A percentile compares a stretch with the other conserved stretches of the same genome.
phyloP scores from a whole-genome alignment of 2,113 vertebrate genomes.

The Crocuta crocuta region DNA sequence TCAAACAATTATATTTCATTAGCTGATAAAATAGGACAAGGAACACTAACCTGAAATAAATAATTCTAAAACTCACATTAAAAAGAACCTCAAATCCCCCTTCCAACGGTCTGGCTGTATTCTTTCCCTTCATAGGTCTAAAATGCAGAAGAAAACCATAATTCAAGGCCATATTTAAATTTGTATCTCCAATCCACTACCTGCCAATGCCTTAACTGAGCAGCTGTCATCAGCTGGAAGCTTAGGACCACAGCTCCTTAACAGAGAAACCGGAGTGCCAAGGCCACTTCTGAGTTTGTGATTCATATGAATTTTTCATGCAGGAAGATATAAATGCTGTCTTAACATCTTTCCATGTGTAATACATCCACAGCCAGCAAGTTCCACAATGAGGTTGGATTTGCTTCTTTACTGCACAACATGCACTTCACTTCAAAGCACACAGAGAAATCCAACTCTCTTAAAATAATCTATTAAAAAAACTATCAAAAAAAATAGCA shows the following conservation, averaged over 20 bases:
- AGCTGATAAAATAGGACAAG: background rate
- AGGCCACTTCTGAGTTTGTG: background rate
- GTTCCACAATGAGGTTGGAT: background rate
- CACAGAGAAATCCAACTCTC: slow-evolving; percentile 46
- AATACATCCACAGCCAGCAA: slow-evolving; percentile 16
- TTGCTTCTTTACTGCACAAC: background rate
- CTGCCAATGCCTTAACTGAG: background rate
- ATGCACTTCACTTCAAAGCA: slow-evolving; percentile 34
- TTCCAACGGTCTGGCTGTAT: background rate
- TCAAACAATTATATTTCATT: slow-evolving; percentile 16
- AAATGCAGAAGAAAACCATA: slow-evolving; percentile 30
- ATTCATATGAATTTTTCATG: slow-evolving; percentile 12
- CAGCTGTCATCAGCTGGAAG: background rate
- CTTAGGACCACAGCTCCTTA: slow-evolving; percentile 35
- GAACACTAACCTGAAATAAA: background rate
- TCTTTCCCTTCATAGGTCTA: background rate
- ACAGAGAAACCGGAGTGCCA: background rate
- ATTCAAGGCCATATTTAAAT: slow-evolving; percentile 23
- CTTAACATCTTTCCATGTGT: slow-evolving; percentile 54
- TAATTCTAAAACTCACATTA: background rate
- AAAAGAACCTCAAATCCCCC: slow-evolving; percentile 22
- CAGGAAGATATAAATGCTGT: background rate
- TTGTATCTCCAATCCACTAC: background rate
- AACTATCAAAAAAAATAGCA: slow-evolving; percentile 10
- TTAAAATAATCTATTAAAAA: slow-evolving; percentile 1